Evolutionary conservation across 2,113 vertebrate species (phyloP), one percentile per base, ranked within the genome.

Genomic region (Macroglossus sobrinus): DNA sequence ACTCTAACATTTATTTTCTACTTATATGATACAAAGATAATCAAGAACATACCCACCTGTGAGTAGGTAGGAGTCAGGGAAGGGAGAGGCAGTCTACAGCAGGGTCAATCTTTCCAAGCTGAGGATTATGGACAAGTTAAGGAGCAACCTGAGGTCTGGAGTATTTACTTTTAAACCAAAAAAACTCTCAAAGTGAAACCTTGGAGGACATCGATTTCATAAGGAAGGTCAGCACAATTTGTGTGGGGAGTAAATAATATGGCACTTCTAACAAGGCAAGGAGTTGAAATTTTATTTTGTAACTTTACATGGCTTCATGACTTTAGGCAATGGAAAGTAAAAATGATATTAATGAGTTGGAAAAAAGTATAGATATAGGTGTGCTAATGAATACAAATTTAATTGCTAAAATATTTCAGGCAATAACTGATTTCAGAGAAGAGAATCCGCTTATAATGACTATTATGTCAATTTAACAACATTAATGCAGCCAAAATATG

Each of bases 401-500:
- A 92, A 96, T 84, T 95, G 66, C 40, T 79, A 68, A 95, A 84
- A 38, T 84, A 50, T 95, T 97, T 74, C 76, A 59, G 45, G 50
- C 61, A 82, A 24, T 90, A 91, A 66, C 43, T 90, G 50, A 93
- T 95, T 97, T 96, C 57, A 88, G 78, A 59, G 84, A 92, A 43
- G 80, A 84, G 24, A 21, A 76, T 87, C 33, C 11, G 5, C 81
- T 93, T 97, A 94, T 74, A 93, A 93, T 69, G n/a, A 88, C 84
- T 69, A 88, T 69, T 82, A 96, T 14, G 5, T 91, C 95, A 76
- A 76, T 68, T 96, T 89, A 88, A 93, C 66, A 95, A 74, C 55
- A 92, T 63, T 87, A 69, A 96, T 85, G 15, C 28, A 87, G 91
- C 21, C 78, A 93, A 94, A 96, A 93, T 84, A 95, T 95, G 92